These are phyloP conservation scores for Palaemon carinicauda DNA, from an alignment of 1,140 invertebrate species.

Conservation along the genomic window DNA sequence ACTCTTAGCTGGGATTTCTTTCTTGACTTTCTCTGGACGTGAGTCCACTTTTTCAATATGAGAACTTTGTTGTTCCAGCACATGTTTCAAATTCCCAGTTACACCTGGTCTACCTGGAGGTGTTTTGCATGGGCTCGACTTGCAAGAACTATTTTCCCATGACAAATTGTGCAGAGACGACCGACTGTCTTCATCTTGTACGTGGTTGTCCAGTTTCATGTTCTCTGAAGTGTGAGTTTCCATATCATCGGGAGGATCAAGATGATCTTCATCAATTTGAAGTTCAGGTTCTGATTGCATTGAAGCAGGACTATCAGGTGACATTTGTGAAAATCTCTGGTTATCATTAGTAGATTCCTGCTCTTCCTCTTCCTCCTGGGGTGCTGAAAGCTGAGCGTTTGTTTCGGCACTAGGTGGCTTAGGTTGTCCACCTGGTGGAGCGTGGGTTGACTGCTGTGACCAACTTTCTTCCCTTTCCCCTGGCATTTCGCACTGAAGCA, in stretches of 20 bases:
- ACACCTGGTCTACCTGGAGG: too few species aligned
- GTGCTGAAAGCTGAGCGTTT: background rate
- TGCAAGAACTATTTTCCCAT: background rate
- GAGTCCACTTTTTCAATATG: too few species aligned
- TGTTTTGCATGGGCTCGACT: too few species aligned
- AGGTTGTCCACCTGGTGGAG: conserved; percentile 1
- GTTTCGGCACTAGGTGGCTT: conserved; percentile 19
- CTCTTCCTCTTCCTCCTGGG: conserved; percentile 36
- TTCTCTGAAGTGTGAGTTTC: conserved; percentile 13
- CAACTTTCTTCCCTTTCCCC: conserved; percentile 50
- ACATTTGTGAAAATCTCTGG: conserved; percentile 8
- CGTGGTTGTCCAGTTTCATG: background rate
- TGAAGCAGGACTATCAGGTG: conserved; percentile 82
- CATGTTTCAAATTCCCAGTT: too few species aligned
- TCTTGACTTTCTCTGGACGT: too few species aligned
- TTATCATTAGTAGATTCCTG: conserved; percentile 14
- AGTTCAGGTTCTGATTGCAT: conserved; percentile 84
- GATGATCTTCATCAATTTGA: conserved; percentile 86
- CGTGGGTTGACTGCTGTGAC: conserved; percentile 9
- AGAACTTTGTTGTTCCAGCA: too few species aligned
- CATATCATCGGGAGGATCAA: conserved; percentile 73
- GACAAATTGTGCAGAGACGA: background rate
- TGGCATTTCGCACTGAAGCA: conserved; percentile 60
- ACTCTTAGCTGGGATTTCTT: too few species aligned
- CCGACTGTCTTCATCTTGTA: background rate